phyloP scores from a whole-genome alignment of 2,113 vertebrate genomes.

The Plectropomus leopardus region DNA sequence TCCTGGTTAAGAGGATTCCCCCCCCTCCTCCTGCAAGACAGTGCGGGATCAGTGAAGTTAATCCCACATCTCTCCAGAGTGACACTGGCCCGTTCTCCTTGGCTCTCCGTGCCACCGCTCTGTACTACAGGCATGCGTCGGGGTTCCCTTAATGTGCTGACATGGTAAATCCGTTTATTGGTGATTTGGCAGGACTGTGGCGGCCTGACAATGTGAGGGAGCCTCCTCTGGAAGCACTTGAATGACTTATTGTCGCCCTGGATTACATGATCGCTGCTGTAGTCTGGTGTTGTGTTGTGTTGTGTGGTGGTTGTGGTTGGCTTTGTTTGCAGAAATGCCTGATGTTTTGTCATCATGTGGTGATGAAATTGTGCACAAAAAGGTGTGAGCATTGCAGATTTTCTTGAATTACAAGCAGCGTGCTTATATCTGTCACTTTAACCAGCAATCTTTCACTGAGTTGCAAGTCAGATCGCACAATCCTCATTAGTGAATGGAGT shows the following conservation, averaged over 20 bases:
- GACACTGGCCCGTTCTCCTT: constrained; percentile 13
- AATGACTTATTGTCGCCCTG: constrained; percentile 32
- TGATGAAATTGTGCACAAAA: background rate
- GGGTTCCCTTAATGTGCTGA: constrained; percentile 54
- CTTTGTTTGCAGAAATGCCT: background rate
- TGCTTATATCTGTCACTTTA: background rate
- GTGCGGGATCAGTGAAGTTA: constrained; percentile 65
- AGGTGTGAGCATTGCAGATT: background rate
- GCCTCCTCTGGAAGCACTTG: constrained; percentile 26
- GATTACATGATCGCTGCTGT: constrained; percentile 12
- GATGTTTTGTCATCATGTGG: background rate
- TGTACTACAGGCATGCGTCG: constrained; percentile 18
- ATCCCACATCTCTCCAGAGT: constrained; percentile 53
- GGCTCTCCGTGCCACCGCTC: constrained; percentile 16
- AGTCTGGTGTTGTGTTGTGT: background rate
- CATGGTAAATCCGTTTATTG: constrained; percentile 50
- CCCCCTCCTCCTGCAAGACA: constrained; percentile 28
- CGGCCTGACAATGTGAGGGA: background rate
- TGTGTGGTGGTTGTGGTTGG: background rate
- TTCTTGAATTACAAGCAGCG: background rate
- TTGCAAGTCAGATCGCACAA: background rate
- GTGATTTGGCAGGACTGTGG: constrained; percentile 37
- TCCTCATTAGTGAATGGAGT: no score
- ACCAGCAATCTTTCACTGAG: background rate
- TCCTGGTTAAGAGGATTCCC: constrained; percentile 74